Percentiles rank a stretch among this genome's conserved stretches.
These are phyloP conservation scores for Drosophila virilis DNA, from an alignment of 1,140 invertebrate species.

Conservation along the genomic window DNA sequence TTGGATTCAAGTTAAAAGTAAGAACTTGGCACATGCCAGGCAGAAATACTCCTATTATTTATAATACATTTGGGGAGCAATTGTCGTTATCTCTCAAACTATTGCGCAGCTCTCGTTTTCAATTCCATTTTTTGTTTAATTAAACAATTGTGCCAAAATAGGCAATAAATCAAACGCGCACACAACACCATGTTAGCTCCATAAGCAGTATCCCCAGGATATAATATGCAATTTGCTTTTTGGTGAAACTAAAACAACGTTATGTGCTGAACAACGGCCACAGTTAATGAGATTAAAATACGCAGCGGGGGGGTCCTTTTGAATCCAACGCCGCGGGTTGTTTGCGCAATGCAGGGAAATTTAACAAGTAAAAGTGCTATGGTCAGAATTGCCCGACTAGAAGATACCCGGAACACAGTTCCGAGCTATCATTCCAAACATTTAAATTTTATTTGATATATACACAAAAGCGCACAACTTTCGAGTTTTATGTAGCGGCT, in stretches of 20 bases:
- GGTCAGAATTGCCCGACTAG: no score
- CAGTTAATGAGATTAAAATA: conserved; percentile 82
- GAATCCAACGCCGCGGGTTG: conserved; percentile 55
- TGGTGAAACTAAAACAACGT: conserved; percentile 43
- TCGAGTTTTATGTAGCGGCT: no score
- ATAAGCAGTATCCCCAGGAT: conserved; percentile 49
- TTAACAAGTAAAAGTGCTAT: not conserved
- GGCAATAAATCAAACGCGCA: conserved; percentile 15
- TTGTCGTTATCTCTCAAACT: not conserved
- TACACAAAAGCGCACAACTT: no score
- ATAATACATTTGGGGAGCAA: no score
- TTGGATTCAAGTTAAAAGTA: no score
- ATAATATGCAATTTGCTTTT: conserved; percentile 62
- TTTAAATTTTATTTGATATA: no score
- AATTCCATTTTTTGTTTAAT: conserved; percentile 21
- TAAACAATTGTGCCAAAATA: conserved; percentile 11
- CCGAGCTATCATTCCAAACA: no score
- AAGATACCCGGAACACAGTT: not conserved
- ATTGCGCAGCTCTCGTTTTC: not conserved
- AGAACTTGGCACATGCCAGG: no score
- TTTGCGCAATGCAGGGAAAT: conserved; percentile 32
- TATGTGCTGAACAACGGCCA: conserved; percentile 37
- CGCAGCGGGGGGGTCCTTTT: conserved; percentile 62
- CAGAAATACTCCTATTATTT: no score
- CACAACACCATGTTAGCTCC: conserved; percentile 18